Conservation (phyloP, 2,888 invertebrate species). For the Argyresthia albistria region DNA sequence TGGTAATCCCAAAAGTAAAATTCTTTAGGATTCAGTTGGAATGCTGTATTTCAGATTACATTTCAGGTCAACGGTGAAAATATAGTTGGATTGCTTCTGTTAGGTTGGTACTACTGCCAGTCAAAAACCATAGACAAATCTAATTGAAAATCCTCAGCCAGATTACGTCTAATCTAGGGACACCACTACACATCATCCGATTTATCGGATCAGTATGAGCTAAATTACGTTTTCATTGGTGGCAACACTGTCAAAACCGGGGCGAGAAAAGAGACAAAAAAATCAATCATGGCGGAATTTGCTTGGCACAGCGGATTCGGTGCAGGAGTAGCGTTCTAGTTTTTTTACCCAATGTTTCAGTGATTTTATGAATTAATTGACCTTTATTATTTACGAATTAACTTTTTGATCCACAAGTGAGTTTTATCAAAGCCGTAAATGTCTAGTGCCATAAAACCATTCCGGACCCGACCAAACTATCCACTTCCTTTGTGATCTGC, state of each 20-base stretch:
- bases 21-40: too few species aligned
- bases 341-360: slow-evolving; percentile 4
- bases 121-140: too few species aligned
- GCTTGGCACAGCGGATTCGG: slow-evolving; percentile 8
- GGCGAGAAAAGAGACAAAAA: background rate
- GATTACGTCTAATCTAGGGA: too few species aligned
- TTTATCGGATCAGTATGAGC: too few species aligned
- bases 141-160: too few species aligned
- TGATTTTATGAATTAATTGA: slow-evolving; percentile 2
- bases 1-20: too few species aligned
- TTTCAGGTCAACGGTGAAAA: too few species aligned
- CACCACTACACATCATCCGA: too few species aligned
- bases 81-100: too few species aligned
- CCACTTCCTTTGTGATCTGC: slow-evolving; percentile 67
- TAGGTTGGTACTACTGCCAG: too few species aligned
- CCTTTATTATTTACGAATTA: slow-evolving; percentile 6
- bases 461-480: background rate
- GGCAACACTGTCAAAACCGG: background rate
- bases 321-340: background rate
- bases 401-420: slow-evolving; percentile 2
- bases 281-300: slow-evolving; percentile 9
- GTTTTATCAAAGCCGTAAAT: background rate
- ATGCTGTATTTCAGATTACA: too few species aligned
- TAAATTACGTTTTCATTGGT: background rate
- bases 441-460: slow-evolving; percentile 6